Evolutionary conservation across 2,797 vertebrate genomes (phyloP).

Genomic region (Pseudochromis fuscus): DNA sequence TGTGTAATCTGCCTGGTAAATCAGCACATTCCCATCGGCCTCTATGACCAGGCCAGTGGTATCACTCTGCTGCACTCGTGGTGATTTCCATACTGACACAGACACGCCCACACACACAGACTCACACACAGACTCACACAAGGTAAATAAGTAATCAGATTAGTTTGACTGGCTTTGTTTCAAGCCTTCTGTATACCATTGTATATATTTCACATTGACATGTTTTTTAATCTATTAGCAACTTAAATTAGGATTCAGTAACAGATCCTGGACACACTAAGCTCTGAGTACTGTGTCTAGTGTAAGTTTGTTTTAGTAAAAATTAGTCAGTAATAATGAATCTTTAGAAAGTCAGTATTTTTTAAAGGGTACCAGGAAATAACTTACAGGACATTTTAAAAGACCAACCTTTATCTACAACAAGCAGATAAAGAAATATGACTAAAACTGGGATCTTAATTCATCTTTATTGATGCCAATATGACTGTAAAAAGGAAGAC

Average conservation of each 20-base stretch:
- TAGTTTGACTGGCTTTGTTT: conserved; percentile 20
- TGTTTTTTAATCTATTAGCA: no score
- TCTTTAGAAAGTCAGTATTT: not conserved
- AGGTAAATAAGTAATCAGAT: conserved; percentile 8
- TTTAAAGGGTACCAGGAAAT: not conserved
- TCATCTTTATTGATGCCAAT: no score
- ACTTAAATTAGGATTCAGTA: no score
- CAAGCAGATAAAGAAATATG: not conserved
- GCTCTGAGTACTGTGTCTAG: not conserved
- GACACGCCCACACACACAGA: conserved; percentile 14
- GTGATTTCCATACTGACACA: conserved; percentile 61
- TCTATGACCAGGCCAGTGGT: conserved; percentile 1
- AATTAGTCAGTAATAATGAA: not conserved
- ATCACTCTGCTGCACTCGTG: conserved; percentile 13
- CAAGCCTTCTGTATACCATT: not conserved
- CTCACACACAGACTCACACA: conserved; percentile 8
- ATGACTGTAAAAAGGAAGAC: not conserved
- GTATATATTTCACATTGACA: no score
- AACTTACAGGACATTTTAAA: not conserved
- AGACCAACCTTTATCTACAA: no score
- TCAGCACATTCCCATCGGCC: conserved; percentile 37
- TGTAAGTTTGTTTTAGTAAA: conserved; percentile 11
- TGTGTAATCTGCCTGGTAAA: conserved; percentile 37
- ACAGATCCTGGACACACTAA: conserved; percentile 1
- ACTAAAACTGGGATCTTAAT: not conserved